Base-by-base conservation (phyloP, 2,797 vertebrate species). In the Phaenicophaeus curvirostris region DNA sequence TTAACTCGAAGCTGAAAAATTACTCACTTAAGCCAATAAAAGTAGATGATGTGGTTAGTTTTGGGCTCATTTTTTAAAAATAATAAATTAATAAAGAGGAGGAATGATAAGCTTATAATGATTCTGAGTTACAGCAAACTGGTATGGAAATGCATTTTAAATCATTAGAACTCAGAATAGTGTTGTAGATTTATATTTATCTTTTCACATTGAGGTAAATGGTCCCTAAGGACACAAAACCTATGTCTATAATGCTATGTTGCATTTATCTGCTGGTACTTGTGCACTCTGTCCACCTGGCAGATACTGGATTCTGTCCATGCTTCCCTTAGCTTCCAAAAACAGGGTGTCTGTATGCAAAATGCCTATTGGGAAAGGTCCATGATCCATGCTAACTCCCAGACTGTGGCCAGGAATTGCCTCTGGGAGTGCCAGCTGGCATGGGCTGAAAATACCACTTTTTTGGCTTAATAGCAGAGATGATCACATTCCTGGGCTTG, bases 1-100 rank as follows among this genome's bases (percentile, higher is more conserved):
- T 97, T 97, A 97, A 97, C 97, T 97, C 53, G 57, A 91, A 96
- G 97, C 97, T 97, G 97, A 98, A 98, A 98, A 98, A 98, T 98
- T 97, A 97, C 96, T 98, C 95, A 97, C 97, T 97, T 97, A 97
- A 96, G 91, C 94, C 96, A 96, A 95, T 96, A 96, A 97, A 96
- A 94, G 85, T 96, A 90, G 95, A 97, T 92, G 93, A 93, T 96
- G 73, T 95, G 87, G 93, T 96, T 97, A 90, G 92, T 88, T 95
- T 87, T 59, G 93, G 92, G 62, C 71, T 95, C 93, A 63, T 91
- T 94, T 92, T 95, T 50, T 13, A 95, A 97, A 39, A 97, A 94
- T 74, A 95, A 89, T 89, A 87, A 96, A 74, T 1, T 12, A 89
- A 95, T 96, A 95, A 96, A 96, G 63, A 95, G 88, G 89, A 87